phyloP scores from a whole-genome alignment of 1,140 invertebrate genomes.

The Caenorhabditis elegans region WBcel235 BX284604.4:564501-565000 shows the following conservation, averaged over 20 bases:
- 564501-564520: too few relatives aligned
- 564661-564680: not conserved
- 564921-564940: not conserved
- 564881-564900: conserved; percentile 14
- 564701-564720: conserved; percentile 25
- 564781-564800: conserved; percentile 12
- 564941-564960: not conserved
- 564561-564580: too few relatives aligned
- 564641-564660: conserved; percentile 1
- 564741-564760: conserved; percentile 23
- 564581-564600: too few relatives aligned
- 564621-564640: not conserved
- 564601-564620: too few relatives aligned
- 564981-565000: conserved; percentile 31
- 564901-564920: too few relatives aligned
- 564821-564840: conserved; percentile 23
- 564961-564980: conserved; percentile 30
- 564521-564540: too few relatives aligned
- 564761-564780: too few relatives aligned
- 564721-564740: conserved; percentile 27
- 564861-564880: conserved; percentile 10
- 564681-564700: conserved; percentile 13
- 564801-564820: not conserved
- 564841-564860: not conserved
- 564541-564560: too few relatives aligned